phyloP scores from a whole-genome alignment of 1,140 invertebrate species.

The Arion vulgaris region DNA sequence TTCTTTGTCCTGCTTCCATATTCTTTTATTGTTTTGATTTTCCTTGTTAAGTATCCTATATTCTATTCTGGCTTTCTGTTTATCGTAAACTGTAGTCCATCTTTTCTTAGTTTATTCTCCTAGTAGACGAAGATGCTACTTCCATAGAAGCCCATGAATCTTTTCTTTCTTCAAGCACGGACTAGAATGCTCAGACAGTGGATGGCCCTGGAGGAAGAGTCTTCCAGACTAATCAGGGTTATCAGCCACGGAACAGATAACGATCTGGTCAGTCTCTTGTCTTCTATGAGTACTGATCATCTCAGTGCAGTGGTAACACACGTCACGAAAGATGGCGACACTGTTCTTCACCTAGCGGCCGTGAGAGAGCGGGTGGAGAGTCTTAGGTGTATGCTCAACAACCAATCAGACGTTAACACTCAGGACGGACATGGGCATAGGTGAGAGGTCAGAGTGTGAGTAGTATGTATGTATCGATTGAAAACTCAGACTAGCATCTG shows the following conservation, averaged over 20 bases:
- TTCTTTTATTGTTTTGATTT: no score
- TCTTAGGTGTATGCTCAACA: not conserved
- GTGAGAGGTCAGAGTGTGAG: not conserved
- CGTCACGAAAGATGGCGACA: constrained; percentile 8
- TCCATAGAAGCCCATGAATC: no score
- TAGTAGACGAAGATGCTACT: no score
- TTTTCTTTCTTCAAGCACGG: no score
- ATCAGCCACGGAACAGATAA: not conserved
- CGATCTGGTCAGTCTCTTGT: not conserved
- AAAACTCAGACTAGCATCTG: no score
- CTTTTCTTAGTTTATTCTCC: no score
- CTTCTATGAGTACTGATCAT: not conserved
- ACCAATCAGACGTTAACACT: not conserved
- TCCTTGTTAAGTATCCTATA: no score
- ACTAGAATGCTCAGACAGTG: not conserved
- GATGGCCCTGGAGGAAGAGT: not conserved
- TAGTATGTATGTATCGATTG: no score
- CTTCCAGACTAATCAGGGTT: not conserved
- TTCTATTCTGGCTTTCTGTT: no score
- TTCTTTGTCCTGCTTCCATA: no score
- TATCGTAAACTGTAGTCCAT: no score
- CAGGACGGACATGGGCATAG: constrained; percentile 12
- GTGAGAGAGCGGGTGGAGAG: constrained; percentile 9
- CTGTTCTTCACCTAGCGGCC: constrained; percentile 22
- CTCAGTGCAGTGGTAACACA: not conserved